Base-by-base conservation (phyloP, 2,797 vertebrate genomes). In the Poecilia wingei region DNA sequence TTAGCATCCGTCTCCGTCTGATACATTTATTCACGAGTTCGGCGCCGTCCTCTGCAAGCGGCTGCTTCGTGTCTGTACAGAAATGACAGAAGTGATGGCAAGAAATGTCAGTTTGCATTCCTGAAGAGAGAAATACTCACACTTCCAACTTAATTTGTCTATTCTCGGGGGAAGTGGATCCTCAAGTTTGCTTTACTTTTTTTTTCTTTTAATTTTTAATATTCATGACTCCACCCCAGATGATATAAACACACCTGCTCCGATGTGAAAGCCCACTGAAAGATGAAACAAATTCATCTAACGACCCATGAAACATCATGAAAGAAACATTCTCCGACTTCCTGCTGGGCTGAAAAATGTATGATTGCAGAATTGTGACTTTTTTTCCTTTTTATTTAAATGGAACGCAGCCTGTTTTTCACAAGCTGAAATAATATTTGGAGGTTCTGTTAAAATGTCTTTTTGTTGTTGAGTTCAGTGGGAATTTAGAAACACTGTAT, bases 1-100 rank as follows among this genome's bases (percentile, higher is more conserved):
- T 80, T 51, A 85, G 78, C 84, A 41, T 47, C 84, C 73, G 28
- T 80, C 61, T 81, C 73, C 79, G 31, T 51, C 79, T 86, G 75
- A 84, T 82, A 64, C 81, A 87, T 86, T 79, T 86, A 84, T 91
- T 85, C 69, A 89, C 79, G 80, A 79, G 73, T 55, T 78, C 71
- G 59, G 57, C 51, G 77, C 72, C 46, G 43, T 86, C 77, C 77
- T 80, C 61, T 61, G 85, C 71, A 78, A 79, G 70, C 87, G 77
- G 79, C 73, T 59, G 64, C 68, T 12, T 66, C 64, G 72, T 81
- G 74, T 84, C 69, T 72, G 76, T 28, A 14, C 28, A 28, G 31
- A 74, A 82, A 72, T 74, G 45, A 78, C 20, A 72, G 5, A 45
- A 81, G 76, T 78, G 25, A 59, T 74, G 59, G 41, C 47, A 43